Base-by-base conservation (phyloP, 2,888 invertebrate genomes). In the Euzetes globulus region DNA sequence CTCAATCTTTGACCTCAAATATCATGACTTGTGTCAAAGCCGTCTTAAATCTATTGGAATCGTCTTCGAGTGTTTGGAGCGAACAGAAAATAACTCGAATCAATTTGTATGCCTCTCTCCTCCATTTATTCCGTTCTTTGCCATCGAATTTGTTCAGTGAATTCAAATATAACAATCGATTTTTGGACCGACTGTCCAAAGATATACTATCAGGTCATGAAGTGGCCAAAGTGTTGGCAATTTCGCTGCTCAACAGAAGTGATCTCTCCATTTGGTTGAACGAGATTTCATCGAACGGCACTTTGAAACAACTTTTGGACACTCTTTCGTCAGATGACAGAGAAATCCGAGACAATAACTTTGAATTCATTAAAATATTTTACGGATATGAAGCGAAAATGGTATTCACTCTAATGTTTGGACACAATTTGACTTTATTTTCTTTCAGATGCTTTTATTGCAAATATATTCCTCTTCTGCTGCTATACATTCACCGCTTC, bases 311-410 rank as follows among this genome's bases (percentile, higher is more conserved):
- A 79, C 86, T 94, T 72, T 89, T 94, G 33, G 91, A 92, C 79
- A 90, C 90, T 76, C 83, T 95, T 75, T 81, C 88, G 76, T 88
- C 89, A 76, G 90, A 91, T 47, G 91, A 94, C 80, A 87, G 86
- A 65, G 87, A 88, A 25, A 82, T 92, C 11, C 11, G 65, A 25
- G 74, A 68, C 25, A 71, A 72, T 27, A 77, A 76, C 37, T 75
- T 55, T 58, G 77, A 77, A 25, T 55, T 71, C 19, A 73, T 58
- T 27, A 77, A 77, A 71, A 88, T 89, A 0, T 83, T 94, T 0
- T 94, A 92, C 84, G 87, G 93, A 19, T 94, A 92, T 83, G 91
- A 92, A 82, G 90, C 92, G 0, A 91, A 92, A 84, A 89, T 94
- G 89, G 85, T 85, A 68, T 68, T 25, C 1, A 41, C 7, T 41